Evolutionary conservation across 2,797 vertebrate genomes (phyloP).

Genomic region (Aselliscus stoliczkanus): DNA sequence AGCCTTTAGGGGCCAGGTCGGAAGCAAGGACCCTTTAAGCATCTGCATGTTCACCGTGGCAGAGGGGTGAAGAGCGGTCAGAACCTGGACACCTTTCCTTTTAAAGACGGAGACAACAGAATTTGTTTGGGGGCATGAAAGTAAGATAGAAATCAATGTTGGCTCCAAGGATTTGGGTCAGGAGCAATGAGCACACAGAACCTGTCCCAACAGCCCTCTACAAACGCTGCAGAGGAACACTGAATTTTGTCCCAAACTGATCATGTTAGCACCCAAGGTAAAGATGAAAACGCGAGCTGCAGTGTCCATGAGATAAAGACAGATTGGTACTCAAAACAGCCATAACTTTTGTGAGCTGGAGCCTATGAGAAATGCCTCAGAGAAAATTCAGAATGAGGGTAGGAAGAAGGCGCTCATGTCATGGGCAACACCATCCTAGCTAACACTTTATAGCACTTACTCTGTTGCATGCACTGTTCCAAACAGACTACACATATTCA

Average conservation of each 20-base stretch:
- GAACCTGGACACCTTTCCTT: not conserved
- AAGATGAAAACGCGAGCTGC: not conserved
- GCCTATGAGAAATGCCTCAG: not conserved
- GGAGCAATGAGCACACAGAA: not conserved
- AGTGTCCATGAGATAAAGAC: not conserved
- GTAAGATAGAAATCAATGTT: not conserved
- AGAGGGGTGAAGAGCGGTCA: not conserved
- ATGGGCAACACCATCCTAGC: not conserved
- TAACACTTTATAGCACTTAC: not conserved
- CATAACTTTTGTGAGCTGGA: not conserved
- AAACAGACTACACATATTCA: not conserved
- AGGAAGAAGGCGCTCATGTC: not conserved
- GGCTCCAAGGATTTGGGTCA: not conserved
- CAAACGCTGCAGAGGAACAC: not conserved
- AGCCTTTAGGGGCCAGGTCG: not conserved
- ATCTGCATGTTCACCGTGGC: not conserved
- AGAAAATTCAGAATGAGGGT: not conserved
- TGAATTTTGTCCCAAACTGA: not conserved
- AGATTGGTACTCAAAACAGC: not conserved
- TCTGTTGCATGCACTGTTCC: not conserved
- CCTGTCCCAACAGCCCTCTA: not conserved
- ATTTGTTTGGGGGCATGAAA: not conserved
- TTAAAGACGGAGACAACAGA: not conserved
- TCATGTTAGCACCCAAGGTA: not conserved
- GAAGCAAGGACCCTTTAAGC: not conserved